Percentiles rank a stretch among this genome's conserved stretches.
Evolutionary conservation across 2,888 invertebrate species (phyloP).

Genomic region (Anagyrus pseudococci): DNA sequence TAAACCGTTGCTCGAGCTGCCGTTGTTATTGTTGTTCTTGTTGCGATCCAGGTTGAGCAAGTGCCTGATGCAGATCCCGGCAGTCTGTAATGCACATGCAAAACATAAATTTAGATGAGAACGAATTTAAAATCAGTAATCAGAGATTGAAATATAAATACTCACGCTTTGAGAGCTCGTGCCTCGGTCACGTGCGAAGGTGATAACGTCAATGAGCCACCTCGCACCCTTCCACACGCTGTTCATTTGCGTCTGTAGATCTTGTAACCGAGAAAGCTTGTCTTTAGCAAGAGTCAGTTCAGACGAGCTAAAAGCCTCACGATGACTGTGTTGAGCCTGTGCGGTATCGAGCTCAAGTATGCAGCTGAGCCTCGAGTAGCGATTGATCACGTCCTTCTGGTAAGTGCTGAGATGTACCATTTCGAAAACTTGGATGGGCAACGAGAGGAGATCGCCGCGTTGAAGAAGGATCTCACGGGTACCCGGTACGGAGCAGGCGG

Average conservation of each 20-base stretch:
- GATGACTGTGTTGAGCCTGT: conserved; percentile 88
- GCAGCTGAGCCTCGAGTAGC: conserved; percentile 92
- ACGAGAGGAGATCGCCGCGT: conserved; percentile 82
- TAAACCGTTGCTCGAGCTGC: conserved; percentile 41
- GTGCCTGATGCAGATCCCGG: conserved; percentile 58
- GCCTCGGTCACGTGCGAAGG: conserved; percentile 86
- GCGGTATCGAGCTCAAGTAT: conserved; percentile 91
- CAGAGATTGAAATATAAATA: conserved; percentile 9
- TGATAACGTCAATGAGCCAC: conserved; percentile 96
- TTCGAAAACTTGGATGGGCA: conserved; percentile 93
- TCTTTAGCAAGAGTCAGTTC: conserved; percentile 89
- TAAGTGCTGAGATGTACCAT: conserved; percentile 96
- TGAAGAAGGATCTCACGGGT: conserved; percentile 85
- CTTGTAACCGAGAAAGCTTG: conserved; percentile 80
- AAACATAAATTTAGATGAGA: too few species aligned
- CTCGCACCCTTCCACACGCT: conserved; percentile 91
- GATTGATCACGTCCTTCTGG: conserved; percentile 86
- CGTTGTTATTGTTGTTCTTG: conserved; percentile 53
- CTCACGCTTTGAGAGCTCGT: conserved; percentile 52
- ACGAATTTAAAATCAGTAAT: too few species aligned
- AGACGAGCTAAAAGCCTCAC: conserved; percentile 92
- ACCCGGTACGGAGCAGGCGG: conserved; percentile 89
- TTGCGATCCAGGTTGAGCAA: conserved; percentile 58
- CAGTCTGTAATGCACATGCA: too few species aligned
- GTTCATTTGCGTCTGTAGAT: conserved; percentile 86